phyloP scores from a whole-genome alignment of 1,140 invertebrate genomes.

The Microplitis demolitor region DNA sequence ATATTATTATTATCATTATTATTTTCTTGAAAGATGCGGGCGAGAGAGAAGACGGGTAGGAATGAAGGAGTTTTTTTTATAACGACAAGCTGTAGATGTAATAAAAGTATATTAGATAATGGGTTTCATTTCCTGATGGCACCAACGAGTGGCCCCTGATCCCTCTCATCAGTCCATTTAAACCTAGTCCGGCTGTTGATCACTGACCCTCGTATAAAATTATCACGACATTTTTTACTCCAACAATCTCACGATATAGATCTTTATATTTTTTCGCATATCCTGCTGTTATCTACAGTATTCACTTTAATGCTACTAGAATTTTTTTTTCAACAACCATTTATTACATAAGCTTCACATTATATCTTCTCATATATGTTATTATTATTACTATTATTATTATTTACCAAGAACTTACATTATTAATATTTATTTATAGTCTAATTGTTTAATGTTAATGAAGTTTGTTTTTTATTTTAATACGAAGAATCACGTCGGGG shows the following conservation, averaged over 20 bases:
- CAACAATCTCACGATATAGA: not conserved
- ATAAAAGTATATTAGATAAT: conserved; percentile 53
- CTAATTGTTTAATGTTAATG: not conserved
- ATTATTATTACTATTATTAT: not conserved
- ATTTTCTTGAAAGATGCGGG: not conserved
- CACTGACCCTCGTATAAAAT: not conserved
- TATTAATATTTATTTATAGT: not conserved
- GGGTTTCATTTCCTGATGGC: conserved; percentile 44
- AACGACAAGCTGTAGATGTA: conserved; percentile 36
- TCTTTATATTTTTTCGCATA: not conserved
- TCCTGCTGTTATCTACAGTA: too few species aligned
- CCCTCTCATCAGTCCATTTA: conserved; percentile 25
- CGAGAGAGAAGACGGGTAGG: not conserved
- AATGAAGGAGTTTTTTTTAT: conserved; percentile 38
- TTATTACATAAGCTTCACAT: conserved; percentile 30
- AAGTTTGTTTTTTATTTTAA: not conserved
- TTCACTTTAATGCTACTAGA: not conserved
- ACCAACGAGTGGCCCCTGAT: conserved; percentile 1
- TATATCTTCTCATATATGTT: conserved; percentile 3
- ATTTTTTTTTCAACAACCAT: conserved; percentile 34
- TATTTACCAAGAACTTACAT: conserved; percentile 10
- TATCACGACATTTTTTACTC: not conserved
- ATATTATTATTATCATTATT: too few species aligned
- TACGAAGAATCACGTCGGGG: not conserved
- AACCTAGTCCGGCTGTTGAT: conserved; percentile 10